phyloP scores from a whole-genome alignment of 1,140 invertebrate genomes.

The Metopolophium dirhodum region DNA sequence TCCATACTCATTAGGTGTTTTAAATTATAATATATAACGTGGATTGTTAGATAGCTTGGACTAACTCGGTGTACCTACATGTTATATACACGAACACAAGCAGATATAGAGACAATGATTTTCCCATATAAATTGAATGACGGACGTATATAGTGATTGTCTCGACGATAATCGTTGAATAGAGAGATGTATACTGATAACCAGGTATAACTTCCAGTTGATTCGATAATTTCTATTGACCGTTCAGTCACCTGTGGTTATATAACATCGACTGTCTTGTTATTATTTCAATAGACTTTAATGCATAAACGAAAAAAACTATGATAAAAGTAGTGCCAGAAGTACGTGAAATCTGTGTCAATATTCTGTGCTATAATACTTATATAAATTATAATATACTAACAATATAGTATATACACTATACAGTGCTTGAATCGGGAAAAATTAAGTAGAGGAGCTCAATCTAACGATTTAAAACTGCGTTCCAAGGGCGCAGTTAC shows the following conservation, averaged over 20 bases:
- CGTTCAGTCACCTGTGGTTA: not conserved
- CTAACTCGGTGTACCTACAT: not conserved
- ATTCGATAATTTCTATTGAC: slow-evolving; percentile 10
- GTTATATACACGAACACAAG: not conserved
- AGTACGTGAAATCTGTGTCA: not conserved
- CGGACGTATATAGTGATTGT: not conserved
- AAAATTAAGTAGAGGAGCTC: no score
- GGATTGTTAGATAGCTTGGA: not conserved
- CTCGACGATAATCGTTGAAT: not conserved
- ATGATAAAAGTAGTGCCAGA: not conserved
- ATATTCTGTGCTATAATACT: not conserved
- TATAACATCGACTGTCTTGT: not conserved
- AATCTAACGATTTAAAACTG: no score
- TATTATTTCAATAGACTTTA: not conserved
- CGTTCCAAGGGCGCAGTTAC: no score
- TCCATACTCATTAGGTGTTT: not conserved
- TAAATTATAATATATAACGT: not conserved
- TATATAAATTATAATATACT: no score
- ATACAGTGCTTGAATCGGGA: no score
- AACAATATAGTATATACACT: no score
- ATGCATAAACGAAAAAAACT: not conserved
- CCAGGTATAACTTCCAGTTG: not conserved
- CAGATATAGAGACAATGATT: not conserved
- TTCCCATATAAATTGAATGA: not conserved
- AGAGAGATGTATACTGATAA: slow-evolving; percentile 2